phyloP scores from a whole-genome alignment of 2,797 vertebrate genomes.

The Calcarius lapponicus region DNA sequence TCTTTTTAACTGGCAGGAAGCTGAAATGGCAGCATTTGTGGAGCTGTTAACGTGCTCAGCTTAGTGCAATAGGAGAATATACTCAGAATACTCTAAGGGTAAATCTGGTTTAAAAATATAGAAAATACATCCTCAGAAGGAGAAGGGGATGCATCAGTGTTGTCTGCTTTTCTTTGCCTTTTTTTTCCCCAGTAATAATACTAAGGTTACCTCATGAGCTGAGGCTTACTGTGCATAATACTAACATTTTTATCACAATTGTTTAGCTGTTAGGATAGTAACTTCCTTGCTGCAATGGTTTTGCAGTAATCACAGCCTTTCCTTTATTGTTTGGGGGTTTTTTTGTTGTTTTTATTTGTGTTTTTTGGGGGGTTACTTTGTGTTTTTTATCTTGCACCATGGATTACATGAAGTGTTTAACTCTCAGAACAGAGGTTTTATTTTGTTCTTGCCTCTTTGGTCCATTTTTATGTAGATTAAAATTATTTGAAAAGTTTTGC shows the following conservation, averaged over 20 bases:
- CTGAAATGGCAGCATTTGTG: background rate
- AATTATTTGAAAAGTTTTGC: background rate
- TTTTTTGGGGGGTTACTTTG: background rate
- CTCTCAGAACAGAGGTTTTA: background rate
- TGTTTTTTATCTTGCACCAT: background rate
- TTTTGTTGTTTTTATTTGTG: background rate
- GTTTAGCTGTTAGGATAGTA: background rate
- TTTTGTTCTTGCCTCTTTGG: background rate
- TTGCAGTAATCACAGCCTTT: background rate
- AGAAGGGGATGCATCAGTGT: background rate
- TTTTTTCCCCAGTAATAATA: background rate
- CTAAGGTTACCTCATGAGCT: background rate
- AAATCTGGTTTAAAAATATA: background rate
- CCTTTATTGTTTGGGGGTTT: background rate
- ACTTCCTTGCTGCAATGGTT: background rate
- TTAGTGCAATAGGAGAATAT: background rate
- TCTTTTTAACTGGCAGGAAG: background rate
- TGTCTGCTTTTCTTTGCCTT: background rate
- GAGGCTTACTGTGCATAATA: background rate
- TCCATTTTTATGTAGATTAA: background rate
- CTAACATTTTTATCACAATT: background rate
- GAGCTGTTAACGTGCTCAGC: background rate
- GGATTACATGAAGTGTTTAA: background rate
- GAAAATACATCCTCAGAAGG: background rate
- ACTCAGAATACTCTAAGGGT: background rate